A percentile compares a stretch with the other conserved stretches of the same genome.
These are phyloP conservation scores for Pachymerium ferrugineum DNA, from an alignment of 2,888 invertebrate genomes.

Conservation along the genomic window DNA sequence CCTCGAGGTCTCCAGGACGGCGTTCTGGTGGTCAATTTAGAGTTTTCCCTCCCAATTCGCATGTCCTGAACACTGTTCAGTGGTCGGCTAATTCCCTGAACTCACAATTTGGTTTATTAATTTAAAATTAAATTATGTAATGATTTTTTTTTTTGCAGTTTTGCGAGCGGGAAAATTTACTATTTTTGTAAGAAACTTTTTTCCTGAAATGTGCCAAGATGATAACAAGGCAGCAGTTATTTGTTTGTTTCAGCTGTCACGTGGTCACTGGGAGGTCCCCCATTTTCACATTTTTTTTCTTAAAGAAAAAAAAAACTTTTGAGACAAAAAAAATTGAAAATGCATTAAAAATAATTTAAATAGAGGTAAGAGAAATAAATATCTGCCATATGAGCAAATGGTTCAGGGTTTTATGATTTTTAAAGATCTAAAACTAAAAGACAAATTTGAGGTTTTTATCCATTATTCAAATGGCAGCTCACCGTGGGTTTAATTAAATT, in stretches of 20 bases:
- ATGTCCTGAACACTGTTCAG: neutral
- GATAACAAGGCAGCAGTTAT: no score
- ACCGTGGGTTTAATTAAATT: no score
- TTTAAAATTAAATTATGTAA: no score
- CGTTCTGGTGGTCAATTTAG: neutral
- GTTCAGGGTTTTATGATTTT: neutral
- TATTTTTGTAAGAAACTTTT: neutral
- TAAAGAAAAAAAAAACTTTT: no score
- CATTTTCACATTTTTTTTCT: neutral
- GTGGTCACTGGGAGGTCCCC: neutral
- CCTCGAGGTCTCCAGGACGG: neutral
- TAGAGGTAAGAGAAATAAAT: no score
- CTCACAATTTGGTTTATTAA: no score
- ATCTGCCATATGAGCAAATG: no score
- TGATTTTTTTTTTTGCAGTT: neutral
- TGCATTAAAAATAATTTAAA: no score
- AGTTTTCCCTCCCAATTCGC: neutral
- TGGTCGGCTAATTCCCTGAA: no score
- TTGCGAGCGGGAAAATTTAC: neutral
- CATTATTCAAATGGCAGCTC: neutral
- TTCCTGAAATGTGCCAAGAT: conserved; percentile 19
- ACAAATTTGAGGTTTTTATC: neutral
- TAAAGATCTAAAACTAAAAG: no score
- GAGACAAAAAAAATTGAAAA: no score
- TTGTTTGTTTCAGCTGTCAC: neutral